Percentiles rank a stretch among this genome's conserved stretches.
Evolutionary conservation across 92 coral and sea anemone genomes (phyloP).

Genomic region (Scolanthus callimorphus): DNA sequence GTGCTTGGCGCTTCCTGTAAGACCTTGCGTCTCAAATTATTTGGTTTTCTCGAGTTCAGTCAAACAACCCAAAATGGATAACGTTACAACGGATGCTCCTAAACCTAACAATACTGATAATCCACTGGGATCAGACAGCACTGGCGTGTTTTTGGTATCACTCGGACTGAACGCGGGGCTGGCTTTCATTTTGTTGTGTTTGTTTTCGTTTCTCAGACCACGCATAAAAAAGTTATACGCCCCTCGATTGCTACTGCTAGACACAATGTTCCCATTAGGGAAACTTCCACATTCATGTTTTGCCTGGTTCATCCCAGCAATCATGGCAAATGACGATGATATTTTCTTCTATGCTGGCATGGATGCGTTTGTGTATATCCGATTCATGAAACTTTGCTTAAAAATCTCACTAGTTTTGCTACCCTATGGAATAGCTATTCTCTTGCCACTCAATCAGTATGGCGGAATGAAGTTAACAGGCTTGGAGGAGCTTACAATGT

Average conservation of each 20-base stretch:
- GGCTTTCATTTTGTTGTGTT: slow-evolving; percentile 43
- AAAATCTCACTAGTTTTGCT: slow-evolving; percentile 68
- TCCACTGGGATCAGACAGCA: too few relatives aligned
- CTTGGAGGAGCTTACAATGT: slow-evolving; percentile 65
- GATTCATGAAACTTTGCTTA: slow-evolving; percentile 72
- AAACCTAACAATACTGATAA: too few relatives aligned
- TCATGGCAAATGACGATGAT: slow-evolving; percentile 79
- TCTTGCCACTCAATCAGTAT: slow-evolving; percentile 71
- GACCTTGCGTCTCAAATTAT: too few relatives aligned
- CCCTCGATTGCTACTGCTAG: slow-evolving; percentile 81
- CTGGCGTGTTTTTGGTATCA: slow-evolving; percentile 58
- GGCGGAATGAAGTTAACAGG: slow-evolving; percentile 54
- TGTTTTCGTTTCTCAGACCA: slow-evolving; percentile 76
- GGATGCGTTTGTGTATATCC: slow-evolving; percentile 83
- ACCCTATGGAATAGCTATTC: slow-evolving; percentile 86
- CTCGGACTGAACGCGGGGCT: slow-evolving; percentile 62
- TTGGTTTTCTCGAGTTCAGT: too few relatives aligned
- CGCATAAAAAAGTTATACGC: slow-evolving; percentile 74
- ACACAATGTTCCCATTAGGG: slow-evolving; percentile 65
- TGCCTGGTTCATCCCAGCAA: slow-evolving; percentile 90
- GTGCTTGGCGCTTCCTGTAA: too few relatives aligned
- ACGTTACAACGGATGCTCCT: too few relatives aligned
- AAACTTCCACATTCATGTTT: slow-evolving; percentile 73
- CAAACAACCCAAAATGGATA: too few relatives aligned
- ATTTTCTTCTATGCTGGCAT: slow-evolving; percentile 81